phyloP scores from a whole-genome alignment of 1,140 invertebrate species.

The Drosophila parvula region DNA sequence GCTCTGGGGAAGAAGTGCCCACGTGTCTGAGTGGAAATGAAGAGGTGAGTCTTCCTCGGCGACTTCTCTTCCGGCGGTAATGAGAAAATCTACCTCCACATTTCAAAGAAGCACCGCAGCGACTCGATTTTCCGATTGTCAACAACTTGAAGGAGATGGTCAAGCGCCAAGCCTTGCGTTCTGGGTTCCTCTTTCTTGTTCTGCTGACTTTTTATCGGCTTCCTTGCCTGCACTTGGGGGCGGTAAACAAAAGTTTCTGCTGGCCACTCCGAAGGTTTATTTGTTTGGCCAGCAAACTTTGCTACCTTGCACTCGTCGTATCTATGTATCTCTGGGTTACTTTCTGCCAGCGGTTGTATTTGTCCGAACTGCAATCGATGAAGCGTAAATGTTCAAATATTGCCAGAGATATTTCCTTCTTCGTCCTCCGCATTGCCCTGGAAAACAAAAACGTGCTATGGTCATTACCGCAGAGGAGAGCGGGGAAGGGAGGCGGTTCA shows the following conservation, averaged over 20 bases:
- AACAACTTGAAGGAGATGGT: slow-evolving; percentile 37
- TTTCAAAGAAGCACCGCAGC: neutral
- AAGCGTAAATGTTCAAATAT: slow-evolving; percentile 82
- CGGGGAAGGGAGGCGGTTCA: slow-evolving; percentile 5
- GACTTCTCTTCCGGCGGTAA: slow-evolving; percentile 15
- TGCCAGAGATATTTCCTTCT: slow-evolving; percentile 51
- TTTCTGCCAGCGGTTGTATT: slow-evolving; percentile 29
- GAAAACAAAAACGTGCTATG: slow-evolving; percentile 71
- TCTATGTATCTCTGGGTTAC: slow-evolving; percentile 56
- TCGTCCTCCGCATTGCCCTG: slow-evolving; percentile 3
- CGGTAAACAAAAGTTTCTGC: slow-evolving; percentile 74
- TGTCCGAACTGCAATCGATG: slow-evolving; percentile 69
- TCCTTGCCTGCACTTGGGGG: slow-evolving; percentile 61
- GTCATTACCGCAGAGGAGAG: slow-evolving; percentile 68
- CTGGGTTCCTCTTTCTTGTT: slow-evolving; percentile 1
- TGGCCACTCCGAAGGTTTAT: slow-evolving; percentile 65
- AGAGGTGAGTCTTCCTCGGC: slow-evolving; percentile 3
- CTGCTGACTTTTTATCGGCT: slow-evolving; percentile 66
- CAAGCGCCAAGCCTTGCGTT: slow-evolving; percentile 11
- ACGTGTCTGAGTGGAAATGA: slow-evolving; percentile 38
- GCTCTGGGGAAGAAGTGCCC: slow-evolving; percentile 32
- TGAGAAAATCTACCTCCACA: slow-evolving; percentile 41
- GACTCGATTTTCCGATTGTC: slow-evolving; percentile 19
- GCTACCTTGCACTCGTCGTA: slow-evolving; percentile 56
- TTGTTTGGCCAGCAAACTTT: slow-evolving; percentile 79